phyloP scores from a whole-genome alignment of 2,888 invertebrate genomes.

The Dicyrtomina minuta region DNA sequence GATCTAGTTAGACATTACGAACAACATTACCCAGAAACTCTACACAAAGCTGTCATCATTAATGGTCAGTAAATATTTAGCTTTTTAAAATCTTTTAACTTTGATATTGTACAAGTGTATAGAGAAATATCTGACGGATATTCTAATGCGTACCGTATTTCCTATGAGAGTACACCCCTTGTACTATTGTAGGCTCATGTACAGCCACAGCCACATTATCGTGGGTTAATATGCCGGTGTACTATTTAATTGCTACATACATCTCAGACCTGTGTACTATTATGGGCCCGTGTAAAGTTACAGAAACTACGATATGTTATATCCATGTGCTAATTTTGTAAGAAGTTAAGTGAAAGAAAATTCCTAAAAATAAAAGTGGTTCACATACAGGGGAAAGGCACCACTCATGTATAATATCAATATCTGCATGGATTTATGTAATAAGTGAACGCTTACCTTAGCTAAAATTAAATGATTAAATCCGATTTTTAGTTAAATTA shows the following conservation, averaged over 20 bases:
- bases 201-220: too few species aligned
- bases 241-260: too few species aligned
- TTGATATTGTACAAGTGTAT: background rate
- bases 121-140: background rate
- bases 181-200: background rate
- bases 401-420: too few species aligned
- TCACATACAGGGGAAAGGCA: too few species aligned
- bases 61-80: background rate
- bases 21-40: slow-evolving; percentile 1
- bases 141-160: background rate
- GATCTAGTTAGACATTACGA: slow-evolving; percentile 9
- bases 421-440: too few species aligned
- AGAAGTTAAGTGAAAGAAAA: too few species aligned
- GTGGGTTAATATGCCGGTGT: too few species aligned
- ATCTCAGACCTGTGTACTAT: too few species aligned
- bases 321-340: too few species aligned
- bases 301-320: too few species aligned
- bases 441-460: background rate
- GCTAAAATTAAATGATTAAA: background rate
- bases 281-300: too few species aligned
- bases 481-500: background rate
- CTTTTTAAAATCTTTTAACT: background rate
- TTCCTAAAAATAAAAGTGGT: too few species aligned
- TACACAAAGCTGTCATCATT: background rate
- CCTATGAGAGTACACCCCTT: background rate